phyloP scores from a whole-genome alignment of 2,797 vertebrate genomes.

The Artibeus jamaicensis region DNA sequence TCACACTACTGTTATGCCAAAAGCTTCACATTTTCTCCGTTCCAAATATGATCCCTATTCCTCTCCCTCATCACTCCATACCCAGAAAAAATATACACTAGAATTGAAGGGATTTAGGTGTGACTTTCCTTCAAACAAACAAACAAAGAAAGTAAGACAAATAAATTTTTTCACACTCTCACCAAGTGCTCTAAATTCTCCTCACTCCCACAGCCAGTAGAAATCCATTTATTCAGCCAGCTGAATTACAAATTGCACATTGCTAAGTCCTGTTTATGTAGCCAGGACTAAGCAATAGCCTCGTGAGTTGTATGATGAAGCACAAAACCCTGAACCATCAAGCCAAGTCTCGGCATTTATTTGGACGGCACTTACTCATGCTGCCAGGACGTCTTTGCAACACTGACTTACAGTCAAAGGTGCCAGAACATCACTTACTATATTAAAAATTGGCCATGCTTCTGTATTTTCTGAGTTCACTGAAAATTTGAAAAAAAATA shows the following conservation, averaged over 20 bases:
- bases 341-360: conserved; percentile 33
- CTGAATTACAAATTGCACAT: conserved; percentile 68
- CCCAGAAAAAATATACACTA: not conserved
- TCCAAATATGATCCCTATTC: not conserved
- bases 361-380: conserved; percentile 43
- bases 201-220: not conserved
- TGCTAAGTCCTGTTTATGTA: conserved; percentile 55
- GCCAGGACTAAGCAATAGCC: conserved; percentile 67
- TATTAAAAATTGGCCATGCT: conserved; percentile 1
- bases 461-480: conserved; percentile 16
- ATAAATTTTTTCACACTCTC: not conserved
- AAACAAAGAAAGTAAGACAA: not conserved
- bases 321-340: not conserved
- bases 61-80: not conserved
- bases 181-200: not conserved
- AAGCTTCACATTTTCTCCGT: not conserved
- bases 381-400: conserved; percentile 20
- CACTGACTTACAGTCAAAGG: conserved; percentile 13
- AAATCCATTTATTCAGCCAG: conserved; percentile 58
- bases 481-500: conserved; percentile 29
- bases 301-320: conserved; percentile 51
- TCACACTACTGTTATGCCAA: not conserved
- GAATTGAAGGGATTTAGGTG: not conserved
- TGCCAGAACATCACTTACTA: conserved; percentile 33
- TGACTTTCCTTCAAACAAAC: not conserved